A percentile compares a stretch with the other conserved stretches of the same genome.
Evolutionary conservation across 2,113 vertebrate genomes (phyloP).

Genomic region (Odobenus rosmarus): DNA sequence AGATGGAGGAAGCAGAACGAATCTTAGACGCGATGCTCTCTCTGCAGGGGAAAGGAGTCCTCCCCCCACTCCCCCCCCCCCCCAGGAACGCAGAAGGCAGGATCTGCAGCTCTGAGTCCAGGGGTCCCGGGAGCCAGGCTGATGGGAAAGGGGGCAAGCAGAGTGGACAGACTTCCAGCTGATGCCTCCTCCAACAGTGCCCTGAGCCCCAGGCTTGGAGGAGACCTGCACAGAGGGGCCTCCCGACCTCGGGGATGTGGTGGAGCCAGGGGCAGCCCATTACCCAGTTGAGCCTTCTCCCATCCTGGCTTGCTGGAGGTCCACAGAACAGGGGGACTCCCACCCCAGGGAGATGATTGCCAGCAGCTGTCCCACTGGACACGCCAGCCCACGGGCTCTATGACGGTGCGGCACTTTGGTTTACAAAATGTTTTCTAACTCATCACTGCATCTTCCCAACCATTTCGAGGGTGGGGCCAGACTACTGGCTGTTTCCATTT

Average conservation of each 20-base stretch:
- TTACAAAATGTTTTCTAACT: background rate
- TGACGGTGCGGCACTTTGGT: background rate
- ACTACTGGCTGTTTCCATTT: background rate
- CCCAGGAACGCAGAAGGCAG: background rate
- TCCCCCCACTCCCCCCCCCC: background rate
- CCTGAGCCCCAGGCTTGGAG: background rate
- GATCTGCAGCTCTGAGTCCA: background rate
- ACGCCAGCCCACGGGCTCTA: background rate
- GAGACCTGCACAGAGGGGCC: background rate
- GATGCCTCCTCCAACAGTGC: background rate
- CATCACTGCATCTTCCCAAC: background rate
- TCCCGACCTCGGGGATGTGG: background rate
- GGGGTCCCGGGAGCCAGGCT: background rate
- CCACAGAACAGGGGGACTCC: background rate
- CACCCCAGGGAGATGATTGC: background rate
- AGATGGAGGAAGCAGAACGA: background rate
- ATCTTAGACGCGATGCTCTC: background rate
- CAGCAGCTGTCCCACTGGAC: rapidly evolving
- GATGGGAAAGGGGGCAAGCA: background rate
- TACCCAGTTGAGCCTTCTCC: background rate
- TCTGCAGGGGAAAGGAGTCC: background rate
- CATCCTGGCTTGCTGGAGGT: background rate
- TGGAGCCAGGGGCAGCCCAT: background rate
- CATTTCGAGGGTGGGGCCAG: background rate
- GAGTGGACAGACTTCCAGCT: background rate